A percentile compares a stretch with the other conserved stretches of the same genome.
Conservation (phyloP, 2,888 invertebrate genomes). For the Helobdella robusta region DNA sequence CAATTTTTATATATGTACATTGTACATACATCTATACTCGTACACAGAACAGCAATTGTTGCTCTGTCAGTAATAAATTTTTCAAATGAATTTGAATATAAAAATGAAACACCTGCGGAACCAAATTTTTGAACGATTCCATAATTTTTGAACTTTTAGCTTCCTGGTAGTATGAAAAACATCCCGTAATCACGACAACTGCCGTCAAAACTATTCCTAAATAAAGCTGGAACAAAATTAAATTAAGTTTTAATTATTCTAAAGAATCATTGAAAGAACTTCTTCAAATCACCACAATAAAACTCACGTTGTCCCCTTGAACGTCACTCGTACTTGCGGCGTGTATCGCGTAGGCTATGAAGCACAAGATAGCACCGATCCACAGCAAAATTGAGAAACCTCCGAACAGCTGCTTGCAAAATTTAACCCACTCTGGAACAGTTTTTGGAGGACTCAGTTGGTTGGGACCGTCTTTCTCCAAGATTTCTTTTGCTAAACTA, state of each 20-base stretch:
- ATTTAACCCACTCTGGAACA: constrained; percentile 48
- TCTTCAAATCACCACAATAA: not conserved
- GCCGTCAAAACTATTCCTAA: constrained; percentile 85
- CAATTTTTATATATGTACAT: no score
- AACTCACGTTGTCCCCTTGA: constrained; percentile 69
- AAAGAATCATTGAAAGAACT: not conserved
- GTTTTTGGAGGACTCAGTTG: constrained; percentile 45
- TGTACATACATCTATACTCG: no score
- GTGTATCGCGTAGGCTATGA: constrained; percentile 68
- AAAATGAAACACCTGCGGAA: constrained; percentile 60
- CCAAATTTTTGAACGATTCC: constrained; percentile 97
- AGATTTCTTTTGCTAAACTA: constrained; percentile 38
- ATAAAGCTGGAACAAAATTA: constrained; percentile 52
- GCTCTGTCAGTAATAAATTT: no score
- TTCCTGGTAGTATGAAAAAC: constrained; percentile 95
- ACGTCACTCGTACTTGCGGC: constrained; percentile 79
- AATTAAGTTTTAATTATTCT: no score
- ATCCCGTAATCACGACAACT: constrained; percentile 93
- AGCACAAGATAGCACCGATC: constrained; percentile 63
- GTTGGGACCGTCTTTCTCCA: constrained; percentile 46
- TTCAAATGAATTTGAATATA: no score
- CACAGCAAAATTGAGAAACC: constrained; percentile 46
- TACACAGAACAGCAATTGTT: no score
- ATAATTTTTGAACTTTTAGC: constrained; percentile 96
- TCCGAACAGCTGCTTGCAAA: constrained; percentile 45